Percentiles rank a stretch among this genome's conserved stretches.
Evolutionary conservation across 2,113 vertebrate genomes (phyloP).

Genomic region (Maccullochella peelii): DNA sequence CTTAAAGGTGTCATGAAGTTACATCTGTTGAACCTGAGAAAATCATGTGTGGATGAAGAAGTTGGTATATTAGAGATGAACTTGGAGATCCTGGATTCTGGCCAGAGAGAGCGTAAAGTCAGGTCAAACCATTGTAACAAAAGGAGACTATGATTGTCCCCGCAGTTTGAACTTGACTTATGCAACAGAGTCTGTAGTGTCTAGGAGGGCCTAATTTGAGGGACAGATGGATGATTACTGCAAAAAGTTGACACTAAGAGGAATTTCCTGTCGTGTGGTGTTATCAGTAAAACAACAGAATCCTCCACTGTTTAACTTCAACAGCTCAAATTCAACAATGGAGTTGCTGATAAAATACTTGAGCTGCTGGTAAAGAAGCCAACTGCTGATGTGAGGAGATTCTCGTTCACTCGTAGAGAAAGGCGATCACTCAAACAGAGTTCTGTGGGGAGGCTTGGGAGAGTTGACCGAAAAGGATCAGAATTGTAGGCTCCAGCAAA

Average conservation of each 20-base stretch:
- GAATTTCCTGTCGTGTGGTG: slow-evolving; percentile 85
- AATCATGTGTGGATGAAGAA: neutral
- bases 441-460: slow-evolving; percentile 15
- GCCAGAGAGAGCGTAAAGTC: neutral
- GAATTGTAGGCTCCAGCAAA: slow-evolving; percentile 6
- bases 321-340: slow-evolving; percentile 73
- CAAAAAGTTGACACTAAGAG: slow-evolving; percentile 65
- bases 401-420: slow-evolving; percentile 38
- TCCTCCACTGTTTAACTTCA: slow-evolving; percentile 72
- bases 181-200: slow-evolving; percentile 19
- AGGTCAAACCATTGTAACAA: neutral
- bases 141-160: neutral
- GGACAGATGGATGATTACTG: slow-evolving; percentile 37
- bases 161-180: slow-evolving; percentile 30
- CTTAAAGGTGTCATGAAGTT: slow-evolving; percentile 9
- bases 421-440: slow-evolving; percentile 31
- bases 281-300: slow-evolving; percentile 82
- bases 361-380: slow-evolving; percentile 54
- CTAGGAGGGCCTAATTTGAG: neutral
- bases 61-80: neutral
- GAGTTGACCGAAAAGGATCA: slow-evolving; percentile 13
- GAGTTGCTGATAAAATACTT: slow-evolving; percentile 78
- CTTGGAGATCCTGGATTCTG: neutral
- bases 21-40: slow-evolving; percentile 9
- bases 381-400: slow-evolving; percentile 71